Base-by-base conservation (phyloP, 2,113 vertebrate species). In the Hippoglossus stenolepis region DNA sequence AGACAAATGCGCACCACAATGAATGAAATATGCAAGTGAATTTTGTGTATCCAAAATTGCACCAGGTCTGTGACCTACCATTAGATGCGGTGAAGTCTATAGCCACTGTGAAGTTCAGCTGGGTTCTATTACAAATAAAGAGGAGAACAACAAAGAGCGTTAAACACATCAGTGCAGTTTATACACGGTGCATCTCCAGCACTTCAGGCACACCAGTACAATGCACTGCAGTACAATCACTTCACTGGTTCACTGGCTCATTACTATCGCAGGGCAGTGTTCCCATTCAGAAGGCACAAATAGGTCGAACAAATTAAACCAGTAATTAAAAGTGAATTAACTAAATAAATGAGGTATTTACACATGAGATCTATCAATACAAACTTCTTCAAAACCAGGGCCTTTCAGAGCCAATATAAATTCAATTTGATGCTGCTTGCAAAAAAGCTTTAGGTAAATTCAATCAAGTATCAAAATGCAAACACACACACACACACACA, bases 11-110 rank as follows among this genome's bases (percentile, higher is more conserved):
- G 18, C 6, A 38, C 10, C 2, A 18, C 17, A 26, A 8, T 60
- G 17, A 53, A 70, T 56, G 0, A 56, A 28, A 38, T 11, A 17
- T 17, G 47, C 14, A 51, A 51, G 17, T 70, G 7, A 2, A 21
- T 70, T 51, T 51, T 31, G 31, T 31, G 31, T 31, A 31, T 18
- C 17, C 3, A 45, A 28, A 40, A n/a, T 20, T 70, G n/a, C 3
- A 17, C 11, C 3, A 31, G 7, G 8, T 12, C 14, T 3, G 28
- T 45, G 43, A 87, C 96, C 95, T 91, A 99, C 98, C 98, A 3
- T 99, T 99, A 77, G 98, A 99, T 51, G 98, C 97, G 15, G 98
- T 99, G 93, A 98, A 99, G 92, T 99, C 98, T 23, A 99, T 98
- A 31, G 98, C 98, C 8, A 99, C 97, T 0, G 98, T 99, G 94